Base-by-base conservation (phyloP, 2,113 vertebrate species). In the Rhipidura dahli region DNA sequence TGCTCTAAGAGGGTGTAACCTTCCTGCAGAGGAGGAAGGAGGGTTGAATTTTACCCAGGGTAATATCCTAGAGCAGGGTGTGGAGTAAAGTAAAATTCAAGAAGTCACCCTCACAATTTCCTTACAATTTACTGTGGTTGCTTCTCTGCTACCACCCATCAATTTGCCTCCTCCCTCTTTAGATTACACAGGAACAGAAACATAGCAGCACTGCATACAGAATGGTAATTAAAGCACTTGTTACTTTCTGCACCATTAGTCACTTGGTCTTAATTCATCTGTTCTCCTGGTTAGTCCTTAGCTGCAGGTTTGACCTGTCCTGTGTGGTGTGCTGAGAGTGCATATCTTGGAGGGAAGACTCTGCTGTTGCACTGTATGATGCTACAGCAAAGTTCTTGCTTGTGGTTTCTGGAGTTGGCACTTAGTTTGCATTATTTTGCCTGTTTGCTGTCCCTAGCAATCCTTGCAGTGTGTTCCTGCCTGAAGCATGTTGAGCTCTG, bases 1-100 rank as follows among this genome's bases (percentile, higher is more conserved):
- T 93, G 94, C 83, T 79, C 49, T 76, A 81, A 90, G 83, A 96
- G 94, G 94, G 93, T 96, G 94, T 95, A 93, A 84, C 92, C 90
- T 94, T 79, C 40, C 23, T 84, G 76, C 65, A 87, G 76, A 94
- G 72, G 88, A 94, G 92, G 45, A 14, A n/a, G 39, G 39, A 95
- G 93, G 28, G 49, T 20, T 93, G 88, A 68, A 27, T 96, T 89
- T 83, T 95, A 83, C 76, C 31, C 28, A 42, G 63, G 60, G 65
- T 96, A 89, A 92, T 87, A 92, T 86, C 86, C 21, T 19, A 61
- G 53, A 76, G 76, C n/a, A 87, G 96, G 95, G 90, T 50, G 92
- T 95, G 90, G 68, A 90, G 47, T 66, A 40, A 68, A 45, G n/a
- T 40, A 35, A 89, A 90, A 92, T 90, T 83, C 78, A 92, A 75